Evolutionary conservation across 2,797 vertebrate genomes (phyloP), one percentile per base, ranked within the genome.

Genomic region (Discoglossus pictus): DNA sequence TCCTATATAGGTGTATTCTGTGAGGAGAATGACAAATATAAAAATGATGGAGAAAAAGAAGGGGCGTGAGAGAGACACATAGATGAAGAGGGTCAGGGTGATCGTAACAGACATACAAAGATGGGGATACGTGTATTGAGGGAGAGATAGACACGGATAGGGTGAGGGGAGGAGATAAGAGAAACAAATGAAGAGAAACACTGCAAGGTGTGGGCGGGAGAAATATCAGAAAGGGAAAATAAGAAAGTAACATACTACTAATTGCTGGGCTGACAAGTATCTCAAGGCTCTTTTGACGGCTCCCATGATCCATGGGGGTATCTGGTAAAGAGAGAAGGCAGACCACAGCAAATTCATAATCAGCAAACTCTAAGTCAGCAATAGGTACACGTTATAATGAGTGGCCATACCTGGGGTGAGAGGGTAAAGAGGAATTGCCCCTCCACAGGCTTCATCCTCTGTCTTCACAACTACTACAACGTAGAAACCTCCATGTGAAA

Each of bases 381-480:
- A 12, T 39, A 13, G 7, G 4, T 39, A 39, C 13, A 39, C 12
- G 10, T 4, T 7, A 7, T 1, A 6, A 6, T 39, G 0, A n/a
- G 34, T 11, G 7, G 16, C 21, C 1, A 23, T 72, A 42, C 79
- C 69, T 84, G 82, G 80, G 58, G 82, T 74, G 8, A 97, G 85
- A 1, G 96, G 97, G 75, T 98, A 98, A 74, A 87, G 97, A 34
- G 86, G 92, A 71, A 98, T 81, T 0, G 92, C 80, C 0, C 96
- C 97, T 0, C 96, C 96, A 0, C 97, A 99, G 0, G 83, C 96
- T 81, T 98, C 94, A 0, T 99, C 95, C 77, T 99, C 97, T 0
- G 96, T 97, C 86, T 99, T 99, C 54, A 99, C 96, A 76, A 99
- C 97, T 1, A 99, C 88, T 62, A 99, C 96, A 74, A 99, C 95